Evolutionary conservation across 2,888 invertebrate species (phyloP), one percentile per base, ranked within the genome.

Genomic region (Drosophila kokeensis): DNA sequence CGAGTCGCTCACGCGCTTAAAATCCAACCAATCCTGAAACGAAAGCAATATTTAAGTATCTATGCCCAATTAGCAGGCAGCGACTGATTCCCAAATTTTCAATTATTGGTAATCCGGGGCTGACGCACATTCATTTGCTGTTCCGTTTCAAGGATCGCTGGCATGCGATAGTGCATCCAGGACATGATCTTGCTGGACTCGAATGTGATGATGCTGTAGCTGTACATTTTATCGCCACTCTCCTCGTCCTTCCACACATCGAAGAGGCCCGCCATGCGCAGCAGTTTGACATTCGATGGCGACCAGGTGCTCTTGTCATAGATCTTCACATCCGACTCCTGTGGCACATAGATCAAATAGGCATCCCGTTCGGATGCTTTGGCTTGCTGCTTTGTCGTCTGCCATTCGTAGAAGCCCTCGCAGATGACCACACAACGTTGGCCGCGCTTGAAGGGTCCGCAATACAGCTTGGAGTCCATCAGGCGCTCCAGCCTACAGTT

Each of bases 361-460:
- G 97, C 97, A 87, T 96, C 96, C 84, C 96, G 96, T 21, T 93
- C 93, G 73, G 94, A 94, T 15, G 94, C 93, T 89, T 96, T 97
- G 73, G 94, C 93, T 4, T 93, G 92, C 4, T 93, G 92, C 69
- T 94, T 94, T n/a, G 94, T 95, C 7, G 96, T 95, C 91, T 96
- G 95, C 97, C 97, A 97, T 92, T 97, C 97, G 90, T 96, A 97
- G 90, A 96, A 97, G 59, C 98, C 97, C 93, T 97, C 97, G 73
- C 95, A 96, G 15, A 97, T 90, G 30, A 97, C 94, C 10, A 97
- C 94, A 93, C 98, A 98, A 79, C 97, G 94, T 76, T 95, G 95
- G 13, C 97, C 97, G 79, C 94, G 94, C 50, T 93, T 93, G 60
- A 97, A 94, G 18, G 96, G 94, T 1, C 94, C 94, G 59, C 94